Evolutionary conservation across 2,797 vertebrate species (phyloP), one percentile per base, ranked within the genome.

Genomic region (Spinibarbus caldwelli): DNA sequence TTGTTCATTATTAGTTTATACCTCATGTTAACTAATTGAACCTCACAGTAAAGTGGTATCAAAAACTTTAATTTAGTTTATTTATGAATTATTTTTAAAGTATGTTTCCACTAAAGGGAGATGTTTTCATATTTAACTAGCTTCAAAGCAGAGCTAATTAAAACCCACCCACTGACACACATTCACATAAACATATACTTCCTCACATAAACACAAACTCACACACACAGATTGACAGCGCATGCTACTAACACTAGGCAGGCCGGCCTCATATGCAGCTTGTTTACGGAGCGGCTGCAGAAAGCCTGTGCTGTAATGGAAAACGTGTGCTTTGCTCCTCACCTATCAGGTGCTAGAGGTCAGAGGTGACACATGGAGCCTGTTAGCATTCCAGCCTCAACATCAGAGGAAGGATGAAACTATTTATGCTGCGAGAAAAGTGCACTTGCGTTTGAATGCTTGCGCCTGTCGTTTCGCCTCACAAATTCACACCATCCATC

Each of bases 261-360:
- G 34, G 21, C 38, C 19, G 54, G 47, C 68, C 76, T 71, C 52
- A 80, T 82, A 64, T 64, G 78, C 52, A 49, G 14, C 71, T 64
- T 85, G 86, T 85, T 87, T 82, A 82, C 23, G 2, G 78, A 78
- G 14, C 19, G 78, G 47, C 29, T 81, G 78, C 41, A n/a, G 80
- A 62, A 23, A 64, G 59, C 70, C 36, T 78, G 75, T 70, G 23
- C 68, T 45, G 38, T 73, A 87, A 88, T 66, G 88, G 85, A 91
- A 85, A 88, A 86, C 87, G 68, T 90, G 93, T 70, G 87, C 92
- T 87, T 36, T 86, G 85, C 90, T 92, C 91, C 91, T 94, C 93
- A 93, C 93, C 94, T 94, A 94, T 94, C 94, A 95, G 94, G 94
- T 95, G 93, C 91, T 23, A 86, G 23, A 84, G 92, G 92, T 94